These are phyloP conservation scores for Typhlomys cinereus DNA, from an alignment of 2,113 vertebrate species.

Conservation along the genomic window DNA sequence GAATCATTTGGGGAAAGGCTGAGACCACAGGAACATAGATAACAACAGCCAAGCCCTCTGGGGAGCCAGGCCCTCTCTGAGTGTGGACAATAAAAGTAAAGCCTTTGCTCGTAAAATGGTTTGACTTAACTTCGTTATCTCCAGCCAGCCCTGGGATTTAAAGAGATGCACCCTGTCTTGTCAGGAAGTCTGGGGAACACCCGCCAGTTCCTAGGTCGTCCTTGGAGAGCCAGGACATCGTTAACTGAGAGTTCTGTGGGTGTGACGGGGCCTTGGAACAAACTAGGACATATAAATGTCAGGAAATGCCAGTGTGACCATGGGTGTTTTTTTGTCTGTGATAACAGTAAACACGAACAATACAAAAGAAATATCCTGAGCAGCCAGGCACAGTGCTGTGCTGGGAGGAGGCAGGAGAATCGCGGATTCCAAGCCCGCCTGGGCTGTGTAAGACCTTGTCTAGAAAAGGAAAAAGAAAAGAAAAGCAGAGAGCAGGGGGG, in stretches of 20 bases:
- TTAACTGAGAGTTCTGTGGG: slow-evolving; percentile 43
- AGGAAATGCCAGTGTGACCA: slow-evolving; percentile 63
- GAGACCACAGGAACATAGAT: not conserved
- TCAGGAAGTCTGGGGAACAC: not conserved
- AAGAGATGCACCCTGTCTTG: not conserved
- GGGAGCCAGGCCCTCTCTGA: not conserved
- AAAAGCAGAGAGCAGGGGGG: no score
- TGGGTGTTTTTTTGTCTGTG: not conserved
- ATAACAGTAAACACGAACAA: slow-evolving; percentile 37
- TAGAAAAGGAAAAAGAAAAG: not conserved
- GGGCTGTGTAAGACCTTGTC: not conserved
- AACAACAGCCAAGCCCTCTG: not conserved
- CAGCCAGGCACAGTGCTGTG: not conserved
- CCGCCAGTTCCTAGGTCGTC: not conserved
- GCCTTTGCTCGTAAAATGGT: not conserved
- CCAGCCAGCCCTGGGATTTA: not conserved
- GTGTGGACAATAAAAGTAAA: not conserved
- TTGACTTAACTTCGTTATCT: not conserved
- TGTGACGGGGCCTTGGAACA: slow-evolving; percentile 45
- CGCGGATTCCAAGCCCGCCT: not conserved
- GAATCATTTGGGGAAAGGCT: not conserved
- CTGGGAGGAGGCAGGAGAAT: not conserved
- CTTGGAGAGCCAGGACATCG: not conserved
- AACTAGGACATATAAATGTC: slow-evolving; percentile 49
- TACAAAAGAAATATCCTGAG: not conserved